A percentile compares a stretch with the other conserved stretches of the same genome.
These are phyloP conservation scores for Hydroisotoma schaefferi DNA, from an alignment of 2,888 invertebrate species.

Conservation along the genomic window DNA sequence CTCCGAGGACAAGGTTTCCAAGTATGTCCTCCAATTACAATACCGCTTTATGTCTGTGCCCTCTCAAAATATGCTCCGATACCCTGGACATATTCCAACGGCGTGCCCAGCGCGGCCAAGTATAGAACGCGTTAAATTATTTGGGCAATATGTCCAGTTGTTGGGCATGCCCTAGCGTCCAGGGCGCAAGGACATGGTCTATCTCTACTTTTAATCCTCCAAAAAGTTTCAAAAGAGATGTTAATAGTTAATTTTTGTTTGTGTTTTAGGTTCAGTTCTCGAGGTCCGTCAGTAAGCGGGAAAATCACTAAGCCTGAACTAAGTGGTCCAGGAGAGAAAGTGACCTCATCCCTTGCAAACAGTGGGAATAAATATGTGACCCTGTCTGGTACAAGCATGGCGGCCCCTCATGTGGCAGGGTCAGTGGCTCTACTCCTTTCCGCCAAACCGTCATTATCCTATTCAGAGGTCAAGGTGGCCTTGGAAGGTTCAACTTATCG, in stretches of 20 bases:
- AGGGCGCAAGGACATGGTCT: too few relatives aligned
- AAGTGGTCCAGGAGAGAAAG: not conserved
- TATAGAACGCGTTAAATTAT: too few relatives aligned
- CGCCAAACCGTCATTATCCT: not conserved
- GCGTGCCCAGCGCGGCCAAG: too few relatives aligned
- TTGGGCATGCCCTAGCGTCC: too few relatives aligned
- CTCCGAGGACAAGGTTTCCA: not conserved
- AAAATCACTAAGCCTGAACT: not conserved
- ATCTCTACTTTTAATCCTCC: too few relatives aligned
- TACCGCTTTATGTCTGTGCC: too few relatives aligned
- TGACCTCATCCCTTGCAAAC: not conserved
- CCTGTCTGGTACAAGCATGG: not conserved
- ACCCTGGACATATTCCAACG: too few relatives aligned
- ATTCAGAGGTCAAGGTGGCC: not conserved
- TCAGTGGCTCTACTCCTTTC: not conserved
- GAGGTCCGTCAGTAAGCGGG: not conserved
- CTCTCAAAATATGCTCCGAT: too few relatives aligned
- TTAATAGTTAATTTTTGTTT: too few relatives aligned
- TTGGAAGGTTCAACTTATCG: not conserved
- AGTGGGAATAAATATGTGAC: not conserved
- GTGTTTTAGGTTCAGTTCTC: not conserved
- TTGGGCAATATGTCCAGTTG: too few relatives aligned
- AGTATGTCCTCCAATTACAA: too few relatives aligned
- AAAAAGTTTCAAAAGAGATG: too few relatives aligned
- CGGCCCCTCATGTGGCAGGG: slow-evolving; percentile 2